Evolutionary conservation across 2,113 vertebrate species (phyloP), one percentile per base, ranked within the genome.

Genomic region (Hippocampus guttulatus): DNA sequence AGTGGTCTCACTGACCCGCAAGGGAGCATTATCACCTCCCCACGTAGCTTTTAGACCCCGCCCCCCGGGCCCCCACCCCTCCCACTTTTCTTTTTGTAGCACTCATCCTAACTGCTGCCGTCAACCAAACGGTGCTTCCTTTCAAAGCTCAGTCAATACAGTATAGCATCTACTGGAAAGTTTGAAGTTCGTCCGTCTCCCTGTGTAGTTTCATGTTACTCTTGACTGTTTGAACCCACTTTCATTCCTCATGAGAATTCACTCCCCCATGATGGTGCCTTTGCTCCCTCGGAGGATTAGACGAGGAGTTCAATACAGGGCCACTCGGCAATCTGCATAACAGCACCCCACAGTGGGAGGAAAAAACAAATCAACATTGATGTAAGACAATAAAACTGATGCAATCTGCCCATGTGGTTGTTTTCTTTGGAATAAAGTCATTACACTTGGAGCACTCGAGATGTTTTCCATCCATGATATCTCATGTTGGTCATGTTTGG

Each of bases 251-350:
- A 45, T n/a, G 62, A 71, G 85, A 75, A 70, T 63, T 65, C 23
- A 18, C 64, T 65, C 43, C 64, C 23, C 41, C 64, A 47, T 11
- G 23, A 47, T 47, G 64, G 41, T 45, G 41, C 64, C 1, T n/a
- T 65, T 47, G 64, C 43, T 65, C 64, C 64, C 64, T 65, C 43
- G 70, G 55, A 75, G 79, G 75, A 84, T 85, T 85, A 83, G 75
- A 84, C 33, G 74, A 77, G 64, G 79, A 73, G 89, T 90, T 91
- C 84, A 89, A 54, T 0, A 27, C 38, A 2, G 84, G 87, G 88
- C 64, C 87, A 88, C 73, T 55, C 38, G 81, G 68, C 82, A 86
- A 88, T 91, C 83, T 89, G 85, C 87, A 89, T 90, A 85, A 84
- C 70, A 77, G 67, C 69, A 81, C 85, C 77, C 75, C 73, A 61